Base-by-base conservation (phyloP, 2,797 vertebrate species). In the Enteromius anoplus region DNA sequence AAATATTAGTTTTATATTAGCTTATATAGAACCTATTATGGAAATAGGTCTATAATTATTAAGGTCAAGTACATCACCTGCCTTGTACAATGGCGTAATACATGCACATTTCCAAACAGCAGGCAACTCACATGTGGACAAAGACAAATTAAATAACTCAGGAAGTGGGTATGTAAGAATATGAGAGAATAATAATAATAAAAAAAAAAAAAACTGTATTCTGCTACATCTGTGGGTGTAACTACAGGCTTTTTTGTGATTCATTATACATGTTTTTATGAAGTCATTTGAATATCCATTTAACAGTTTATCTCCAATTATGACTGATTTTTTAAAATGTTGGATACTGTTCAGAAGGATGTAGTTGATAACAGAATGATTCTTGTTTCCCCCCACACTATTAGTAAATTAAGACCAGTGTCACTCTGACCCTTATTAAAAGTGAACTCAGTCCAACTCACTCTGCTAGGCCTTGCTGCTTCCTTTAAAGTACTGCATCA, bases 401-500 rank as follows among this genome's bases (percentile, higher is more conserved):
- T 49, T 49, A 37, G 26, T 51, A 66, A 2, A 19, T 40, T 51
- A 15, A 32, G 62, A 23, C 77, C 34, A 69, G 49, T 55, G 2
- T 4, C 40, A 72, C 69, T 11, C 37, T 45, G 10, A 23, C 37
- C 34, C n/a, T 71, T 32, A 47, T 45, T 81, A 81, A 45, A 72
- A 40, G 7, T 26, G 2, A 64, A 47, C 19, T 64, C 21, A 40
- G 4, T 17, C 42, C 29, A 81, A n/a, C 70, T 76, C 21, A 49
- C 49, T 81, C 29, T 40, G 42, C 29, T 17, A 49, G 45, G 29
- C 58, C n/a, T 42, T 47, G 32, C 53, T 76, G 32, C 34, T 73
- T 34, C 60, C 45, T 73, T 81, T 42, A 62, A 81, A 81, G 53
- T 26, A 71, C 29, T 42, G 2, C 21, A 42, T 37, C 19, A 37